Conservation (phyloP, 2,113 vertebrate species). For the Labeo rohita region DNA sequence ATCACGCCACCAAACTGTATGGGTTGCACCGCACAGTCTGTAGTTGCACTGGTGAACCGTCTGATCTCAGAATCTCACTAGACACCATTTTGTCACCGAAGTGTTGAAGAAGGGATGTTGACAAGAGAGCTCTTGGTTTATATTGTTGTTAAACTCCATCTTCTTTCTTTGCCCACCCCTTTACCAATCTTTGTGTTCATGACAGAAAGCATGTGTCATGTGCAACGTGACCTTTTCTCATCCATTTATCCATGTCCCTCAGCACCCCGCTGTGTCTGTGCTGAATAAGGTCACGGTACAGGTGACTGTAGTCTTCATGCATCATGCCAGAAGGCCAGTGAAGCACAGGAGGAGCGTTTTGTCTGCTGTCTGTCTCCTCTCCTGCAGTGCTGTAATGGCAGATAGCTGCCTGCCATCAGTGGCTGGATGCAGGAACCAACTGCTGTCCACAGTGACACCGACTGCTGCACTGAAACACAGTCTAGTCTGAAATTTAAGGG, state of each 20-base stretch:
- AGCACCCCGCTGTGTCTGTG: background rate
- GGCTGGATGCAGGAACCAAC: conserved; percentile 10
- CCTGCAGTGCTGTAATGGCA: conserved; percentile 34
- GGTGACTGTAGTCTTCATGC: conserved; percentile 10
- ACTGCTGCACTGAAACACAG: background rate
- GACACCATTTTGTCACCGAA: background rate
- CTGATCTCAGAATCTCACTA: background rate
- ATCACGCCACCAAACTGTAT: background rate
- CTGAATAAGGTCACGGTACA: conserved; percentile 20
- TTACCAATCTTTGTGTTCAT: background rate
- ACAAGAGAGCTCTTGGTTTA: background rate
- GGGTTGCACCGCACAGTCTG: background rate
- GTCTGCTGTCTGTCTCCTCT: conserved; percentile 9
- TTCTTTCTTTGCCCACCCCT: background rate
- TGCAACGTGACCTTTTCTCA: conserved; percentile 33
- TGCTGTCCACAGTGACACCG: conserved; percentile 6
- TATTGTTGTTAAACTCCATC: background rate
- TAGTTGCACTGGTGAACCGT: background rate
- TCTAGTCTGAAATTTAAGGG: background rate
- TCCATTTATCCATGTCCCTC: conserved; percentile 21
- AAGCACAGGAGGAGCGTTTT: background rate
- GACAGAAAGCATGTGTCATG: conserved; percentile 20
- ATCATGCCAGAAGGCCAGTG: conserved; percentile 8
- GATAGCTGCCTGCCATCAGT: conserved; percentile 14
- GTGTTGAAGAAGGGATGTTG: background rate